Evolutionary conservation across 2,113 vertebrate genomes (phyloP), one percentile per base, ranked within the genome.

Genomic region (Ceratotherium simum): DNA sequence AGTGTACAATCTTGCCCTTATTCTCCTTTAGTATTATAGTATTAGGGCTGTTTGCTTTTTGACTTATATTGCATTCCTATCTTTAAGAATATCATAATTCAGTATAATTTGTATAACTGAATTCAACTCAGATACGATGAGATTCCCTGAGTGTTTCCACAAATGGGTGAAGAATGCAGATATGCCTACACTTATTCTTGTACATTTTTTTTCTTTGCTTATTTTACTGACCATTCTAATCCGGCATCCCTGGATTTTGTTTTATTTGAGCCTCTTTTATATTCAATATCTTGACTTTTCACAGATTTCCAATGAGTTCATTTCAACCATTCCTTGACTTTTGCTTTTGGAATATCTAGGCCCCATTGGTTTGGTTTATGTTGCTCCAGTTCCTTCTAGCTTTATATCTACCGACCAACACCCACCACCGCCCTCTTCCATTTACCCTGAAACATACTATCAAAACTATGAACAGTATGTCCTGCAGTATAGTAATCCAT

Each of bases 241-340:
- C 36, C 4, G 46, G 4, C 33, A n/a, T 64, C 69, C 12, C 33
- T 79, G n/a, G 14, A 58, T 42, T 83, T 95, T 75, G 90, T 76
- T 82, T 90, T 95, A 90, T 70, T 83, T 92, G 3, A 73, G 1
- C 11, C 20, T 76, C 10, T 94, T 94, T 92, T 85, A 85, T 72
- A 85, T 72, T 70, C 29, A 76, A 20, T 46, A 76, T 33, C 13
- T 76, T 65, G 54, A 90, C 23, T 93, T 76, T 92, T 42, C 25
- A 72, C 9, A 78, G 25, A 78, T 78, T 93, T 89, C 48, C 70
- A 90, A 36, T 16, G 10, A 78, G 0, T 25, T 21, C 12, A 86
- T 87, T 86, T 82, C n/a, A 91, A 62, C 1, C 31, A 93, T 29
- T 79, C 64, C 6, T 73, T 76, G 12, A 84, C 8, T 84, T 94